Percentiles rank a stretch among this genome's conserved stretches.
Conservation (phyloP, 2,797 vertebrate species). For the Thamnophis elegans region DNA sequence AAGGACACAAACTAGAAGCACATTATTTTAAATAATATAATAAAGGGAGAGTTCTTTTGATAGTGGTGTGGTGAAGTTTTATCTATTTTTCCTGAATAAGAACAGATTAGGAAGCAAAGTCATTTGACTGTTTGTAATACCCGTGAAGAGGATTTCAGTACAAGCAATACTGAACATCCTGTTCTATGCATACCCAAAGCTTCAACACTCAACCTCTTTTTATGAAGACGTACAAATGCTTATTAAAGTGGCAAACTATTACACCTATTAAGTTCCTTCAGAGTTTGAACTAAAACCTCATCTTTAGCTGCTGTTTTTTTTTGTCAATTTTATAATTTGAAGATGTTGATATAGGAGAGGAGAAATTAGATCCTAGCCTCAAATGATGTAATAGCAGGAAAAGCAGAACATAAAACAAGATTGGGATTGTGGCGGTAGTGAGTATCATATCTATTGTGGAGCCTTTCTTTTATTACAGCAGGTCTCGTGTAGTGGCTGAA, state of each 20-base stretch:
- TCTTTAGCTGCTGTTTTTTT: not conserved
- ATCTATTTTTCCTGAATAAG: not conserved
- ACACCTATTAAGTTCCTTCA: not conserved
- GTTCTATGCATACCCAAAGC: not conserved
- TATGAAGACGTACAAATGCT: slow-evolving; percentile 11
- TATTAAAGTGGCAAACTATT: not conserved
- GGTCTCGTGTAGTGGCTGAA: not conserved
- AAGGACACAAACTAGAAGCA: not conserved
- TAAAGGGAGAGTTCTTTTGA: not conserved
- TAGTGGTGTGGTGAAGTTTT: slow-evolving; percentile 7
- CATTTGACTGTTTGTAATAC: slow-evolving; percentile 17
- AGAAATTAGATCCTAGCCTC: not conserved
- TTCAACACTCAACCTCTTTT: not conserved
- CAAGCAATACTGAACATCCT: not conserved
- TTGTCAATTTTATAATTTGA: not conserved
- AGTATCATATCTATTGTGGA: not conserved
- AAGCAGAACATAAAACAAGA: not conserved
- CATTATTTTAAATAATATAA: not conserved
- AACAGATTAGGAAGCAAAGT: slow-evolving; percentile 30
- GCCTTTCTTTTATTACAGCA: not conserved
- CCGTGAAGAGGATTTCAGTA: slow-evolving; percentile 15
- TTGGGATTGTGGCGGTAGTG: not conserved
- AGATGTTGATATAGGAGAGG: not conserved
- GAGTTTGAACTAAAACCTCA: not conserved
- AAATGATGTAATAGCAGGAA: not conserved